Conservation (phyloP, 2,113 vertebrate genomes). For the Dissostichus mawsoni region DNA sequence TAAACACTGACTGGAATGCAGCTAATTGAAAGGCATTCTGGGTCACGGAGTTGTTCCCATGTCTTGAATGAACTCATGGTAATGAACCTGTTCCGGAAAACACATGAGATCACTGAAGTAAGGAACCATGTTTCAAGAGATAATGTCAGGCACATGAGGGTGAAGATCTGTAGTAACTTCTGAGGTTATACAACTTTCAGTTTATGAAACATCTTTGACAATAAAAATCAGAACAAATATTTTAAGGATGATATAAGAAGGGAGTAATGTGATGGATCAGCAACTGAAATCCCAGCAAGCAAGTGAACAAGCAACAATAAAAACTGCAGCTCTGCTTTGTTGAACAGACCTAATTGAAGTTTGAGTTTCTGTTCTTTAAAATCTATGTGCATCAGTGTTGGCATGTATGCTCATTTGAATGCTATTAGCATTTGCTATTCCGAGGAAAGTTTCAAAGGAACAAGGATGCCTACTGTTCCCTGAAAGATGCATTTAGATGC, state of each 20-base stretch:
- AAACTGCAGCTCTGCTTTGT: slow-evolving; percentile 62
- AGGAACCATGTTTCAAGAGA: neutral
- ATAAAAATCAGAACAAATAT: neutral
- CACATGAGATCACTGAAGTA: slow-evolving; percentile 7
- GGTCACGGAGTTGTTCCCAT: slow-evolving; percentile 49
- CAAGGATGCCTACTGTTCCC: neutral
- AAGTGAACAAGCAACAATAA: slow-evolving; percentile 31
- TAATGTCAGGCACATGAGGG: neutral
- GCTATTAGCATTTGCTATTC: neutral
- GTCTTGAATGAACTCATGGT: slow-evolving; percentile 57
- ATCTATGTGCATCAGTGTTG: neutral
- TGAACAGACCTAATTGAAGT: neutral
- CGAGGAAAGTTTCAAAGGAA: neutral
- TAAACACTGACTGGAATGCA: slow-evolving; percentile 57
- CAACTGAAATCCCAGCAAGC: slow-evolving; percentile 21
- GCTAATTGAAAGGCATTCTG: slow-evolving; percentile 64
- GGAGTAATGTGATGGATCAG: slow-evolving; percentile 36
- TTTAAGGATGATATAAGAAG: neutral
- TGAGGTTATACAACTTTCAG: neutral
- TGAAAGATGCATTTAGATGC: neutral
- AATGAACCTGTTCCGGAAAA: slow-evolving; percentile 48
- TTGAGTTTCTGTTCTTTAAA: neutral
- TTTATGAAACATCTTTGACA: neutral
- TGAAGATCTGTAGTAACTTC: neutral
- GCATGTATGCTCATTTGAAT: neutral